Base-by-base conservation (phyloP, 2,797 vertebrate genomes). In the Strix occidentalis region DNA sequence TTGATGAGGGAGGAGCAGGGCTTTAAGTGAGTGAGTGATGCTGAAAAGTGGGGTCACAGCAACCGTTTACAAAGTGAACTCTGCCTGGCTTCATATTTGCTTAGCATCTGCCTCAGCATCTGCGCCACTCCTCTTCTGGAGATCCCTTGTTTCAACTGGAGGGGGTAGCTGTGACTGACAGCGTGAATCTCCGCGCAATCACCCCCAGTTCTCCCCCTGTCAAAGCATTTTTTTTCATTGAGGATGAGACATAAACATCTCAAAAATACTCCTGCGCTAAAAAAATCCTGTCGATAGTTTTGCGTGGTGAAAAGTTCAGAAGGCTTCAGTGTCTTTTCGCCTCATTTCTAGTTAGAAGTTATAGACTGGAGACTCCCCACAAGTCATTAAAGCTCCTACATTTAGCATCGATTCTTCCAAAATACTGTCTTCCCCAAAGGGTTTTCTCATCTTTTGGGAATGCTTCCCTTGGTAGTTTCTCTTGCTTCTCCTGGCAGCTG, bases 361-460 rank as follows among this genome's bases (percentile, higher is more conserved):
- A 72, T 43, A 85, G 79, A 50, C 50, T 78, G 39, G 79, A 84
- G 82, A 75, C 69, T 75, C 69, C 87, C n/a, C 64, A 58, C 29
- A 93, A 89, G 76, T 86, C 84, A 89, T 89, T 94, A 89, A 60
- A 80, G 8, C 15, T 83, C 50, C 53, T 71, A 71, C 57, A 61
- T 87, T 93, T 85, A 89, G 12, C 64, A 93, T 45, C 0, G 18
- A 57, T 88, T 95, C 82, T 93, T 91, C 75, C 69, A 93, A 88
- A 78, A 78, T 43, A 43, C 3, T 10, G 29, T 65, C 79, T 80
- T 87, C 53, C 89, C 72, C 57, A 37, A 63, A 88, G 46, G 37
- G 26, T 91, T 89, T 78, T 46, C 81, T 94, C 69, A 81, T 81
- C 61, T 91, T 87, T 87, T 82, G 64, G 46, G 93, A 93, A 95